phyloP scores from a whole-genome alignment of 2,888 invertebrate genomes.

The Idaea straminata region DNA sequence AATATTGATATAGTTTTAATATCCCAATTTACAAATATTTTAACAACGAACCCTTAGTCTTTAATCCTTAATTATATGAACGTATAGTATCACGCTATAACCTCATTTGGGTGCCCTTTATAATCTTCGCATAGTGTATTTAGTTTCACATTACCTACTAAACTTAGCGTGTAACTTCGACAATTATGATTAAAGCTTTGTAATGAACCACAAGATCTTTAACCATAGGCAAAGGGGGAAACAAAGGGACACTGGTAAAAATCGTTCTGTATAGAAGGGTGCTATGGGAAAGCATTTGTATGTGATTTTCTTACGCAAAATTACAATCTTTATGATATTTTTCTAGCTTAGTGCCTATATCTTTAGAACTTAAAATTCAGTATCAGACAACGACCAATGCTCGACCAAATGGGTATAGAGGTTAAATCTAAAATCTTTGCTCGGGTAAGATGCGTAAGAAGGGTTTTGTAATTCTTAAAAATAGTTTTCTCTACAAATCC shows the following conservation, averaged over 20 bases:
- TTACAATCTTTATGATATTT: background rate
- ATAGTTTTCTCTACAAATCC: background rate
- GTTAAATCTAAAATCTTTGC: background rate
- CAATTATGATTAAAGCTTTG: slow-evolving; percentile 51
- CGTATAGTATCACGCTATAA: slow-evolving; percentile 68
- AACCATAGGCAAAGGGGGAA: background rate
- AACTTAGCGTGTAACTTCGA: slow-evolving; percentile 49
- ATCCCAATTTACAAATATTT: slow-evolving; percentile 32
- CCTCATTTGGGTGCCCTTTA: slow-evolving; percentile 63
- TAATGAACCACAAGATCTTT: slow-evolving; percentile 40
- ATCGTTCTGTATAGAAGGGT: too few species aligned
- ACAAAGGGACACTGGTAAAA: too few species aligned
- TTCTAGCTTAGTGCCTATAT: background rate
- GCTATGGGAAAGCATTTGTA: too few species aligned
- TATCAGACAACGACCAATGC: background rate
- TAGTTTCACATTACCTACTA: slow-evolving; percentile 63
- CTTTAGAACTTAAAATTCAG: background rate
- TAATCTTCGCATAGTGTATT: slow-evolving; percentile 61
- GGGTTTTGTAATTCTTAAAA: background rate
- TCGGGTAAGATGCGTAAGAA: background rate
- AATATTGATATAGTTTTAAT: slow-evolving; percentile 10
- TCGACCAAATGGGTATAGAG: background rate
- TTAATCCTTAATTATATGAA: slow-evolving; percentile 53
- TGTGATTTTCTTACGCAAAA: too few species aligned
- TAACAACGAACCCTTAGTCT: slow-evolving; percentile 40